Evolutionary conservation across 2,113 vertebrate species (phyloP), one percentile per base, ranked within the genome.

Genomic region (Orycteropus afer): DNA sequence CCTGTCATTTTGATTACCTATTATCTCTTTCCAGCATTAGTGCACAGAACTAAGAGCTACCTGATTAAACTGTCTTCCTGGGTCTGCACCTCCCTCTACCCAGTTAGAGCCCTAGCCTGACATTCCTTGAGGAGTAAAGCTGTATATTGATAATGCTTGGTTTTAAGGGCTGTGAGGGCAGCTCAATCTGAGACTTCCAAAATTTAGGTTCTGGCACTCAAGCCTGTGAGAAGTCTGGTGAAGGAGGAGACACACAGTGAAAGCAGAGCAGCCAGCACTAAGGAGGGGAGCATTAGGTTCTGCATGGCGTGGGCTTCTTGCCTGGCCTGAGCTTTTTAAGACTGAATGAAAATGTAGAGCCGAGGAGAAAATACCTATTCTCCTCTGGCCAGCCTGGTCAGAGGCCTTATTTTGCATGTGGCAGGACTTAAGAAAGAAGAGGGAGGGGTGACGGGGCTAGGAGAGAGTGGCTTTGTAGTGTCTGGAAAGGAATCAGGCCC

Each of bases 341-440:
- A 37, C 63, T 95, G 80, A 96, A 88, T 80, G 76, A 73, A 95
- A 94, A 57, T 59, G 37, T 71, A 90, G 34, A 89, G 96, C 91
- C 96, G 97, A 90, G 74, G 86, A 83, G 57, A 97, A 90, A 97
- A 95, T 95, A 94, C 87, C 96, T 91, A 47, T 49, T 94, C 29
- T 91, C 10, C 20, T 89, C 76, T 63, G 90, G 53, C 42, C 76
- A 97, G 86, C 82, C 47, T 91, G 86, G 37, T 42, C 53, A 95
- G 85, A 90, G 55, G 37, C 95, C 86, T 97, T 94, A 95, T 95
- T 98, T 96, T 94, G 82, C 0, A 77, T 40, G 79, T 90, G 96
- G 91, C 92, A 79, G 96, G 94, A 97, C 76, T 97, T 97, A 89
- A 34, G 34, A 79, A 94, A 93, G 63, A 92, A 96, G 15, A 96